These are phyloP conservation scores for Eupithecia centaureata DNA, from an alignment of 2,888 invertebrate species.

Conservation along the genomic window DNA sequence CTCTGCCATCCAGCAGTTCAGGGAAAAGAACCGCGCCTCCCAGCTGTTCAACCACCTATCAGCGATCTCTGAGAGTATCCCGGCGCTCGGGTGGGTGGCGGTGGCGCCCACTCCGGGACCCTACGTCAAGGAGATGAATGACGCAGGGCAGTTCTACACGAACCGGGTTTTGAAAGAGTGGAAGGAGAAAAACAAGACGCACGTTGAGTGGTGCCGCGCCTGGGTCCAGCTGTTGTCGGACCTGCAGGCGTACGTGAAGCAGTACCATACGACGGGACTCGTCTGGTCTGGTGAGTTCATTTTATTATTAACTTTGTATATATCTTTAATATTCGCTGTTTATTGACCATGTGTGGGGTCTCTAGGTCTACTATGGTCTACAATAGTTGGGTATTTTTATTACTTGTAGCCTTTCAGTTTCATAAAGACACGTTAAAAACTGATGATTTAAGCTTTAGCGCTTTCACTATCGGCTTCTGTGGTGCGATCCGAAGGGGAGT, in stretches of 20 bases:
- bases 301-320: background rate
- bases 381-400: background rate
- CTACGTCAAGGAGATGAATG: constrained; percentile 98
- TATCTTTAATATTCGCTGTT: background rate
- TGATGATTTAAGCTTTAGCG: background rate
- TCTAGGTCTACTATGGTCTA: too few species aligned
- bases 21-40: constrained; percentile 95
- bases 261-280: constrained; percentile 98
- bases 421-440: background rate
- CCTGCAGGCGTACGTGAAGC: constrained; percentile 95
- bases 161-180: constrained; percentile 99
- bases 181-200: constrained; percentile 96
- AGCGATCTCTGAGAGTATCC: constrained; percentile 97
- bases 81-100: constrained; percentile 97
- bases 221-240: constrained; percentile 95
- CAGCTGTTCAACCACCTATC: constrained; percentile 97
- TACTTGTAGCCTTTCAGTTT: background rate
- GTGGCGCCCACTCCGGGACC: constrained; percentile 97
- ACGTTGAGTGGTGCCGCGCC: constrained; percentile 97
- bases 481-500: background rate
- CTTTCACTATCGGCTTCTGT: background rate
- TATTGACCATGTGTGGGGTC: background rate
- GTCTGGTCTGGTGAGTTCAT: constrained; percentile 91
- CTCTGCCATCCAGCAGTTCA: constrained; percentile 91
- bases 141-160: constrained; percentile 98